Conservation (phyloP, 2,888 invertebrate genomes). For the Sthenelais limicola region DNA sequence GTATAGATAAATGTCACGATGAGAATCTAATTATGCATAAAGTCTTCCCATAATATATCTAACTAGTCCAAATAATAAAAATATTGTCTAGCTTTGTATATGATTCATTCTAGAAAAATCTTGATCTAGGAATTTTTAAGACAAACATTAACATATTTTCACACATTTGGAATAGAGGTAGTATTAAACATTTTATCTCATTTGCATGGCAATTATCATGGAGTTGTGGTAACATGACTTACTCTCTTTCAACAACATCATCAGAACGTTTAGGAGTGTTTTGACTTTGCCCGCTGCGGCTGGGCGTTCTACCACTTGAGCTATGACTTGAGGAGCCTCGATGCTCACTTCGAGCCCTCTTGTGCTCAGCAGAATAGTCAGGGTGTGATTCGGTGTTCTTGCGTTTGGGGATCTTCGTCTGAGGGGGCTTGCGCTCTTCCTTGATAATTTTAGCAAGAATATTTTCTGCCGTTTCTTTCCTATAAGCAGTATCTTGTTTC, state of each 20-base stretch:
- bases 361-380: neutral
- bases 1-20: no score
- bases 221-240: no score
- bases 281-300: neutral
- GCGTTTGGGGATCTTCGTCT: slow-evolving; percentile 29
- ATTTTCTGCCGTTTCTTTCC: slow-evolving; percentile 12
- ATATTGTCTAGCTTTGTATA: no score
- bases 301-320: slow-evolving; percentile 8
- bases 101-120: no score
- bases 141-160: no score
- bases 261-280: slow-evolving; percentile 18
- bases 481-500: neutral
- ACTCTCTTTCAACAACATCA: slow-evolving; percentile 19
- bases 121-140: no score
- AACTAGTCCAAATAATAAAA: no score
- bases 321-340: neutral
- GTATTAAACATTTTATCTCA: no score
- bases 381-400: neutral
- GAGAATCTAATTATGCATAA: no score
- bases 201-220: no score
- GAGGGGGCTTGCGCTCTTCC: slow-evolving; percentile 28
- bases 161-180: no score
- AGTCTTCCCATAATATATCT: no score
- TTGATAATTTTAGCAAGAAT: slow-evolving; percentile 25
- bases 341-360: slow-evolving; percentile 17